Percentiles rank a stretch among this genome's conserved stretches.
These are phyloP conservation scores for Phodopus roborovskii DNA, from an alignment of 2,113 vertebrate species.

Conservation along the genomic window DNA sequence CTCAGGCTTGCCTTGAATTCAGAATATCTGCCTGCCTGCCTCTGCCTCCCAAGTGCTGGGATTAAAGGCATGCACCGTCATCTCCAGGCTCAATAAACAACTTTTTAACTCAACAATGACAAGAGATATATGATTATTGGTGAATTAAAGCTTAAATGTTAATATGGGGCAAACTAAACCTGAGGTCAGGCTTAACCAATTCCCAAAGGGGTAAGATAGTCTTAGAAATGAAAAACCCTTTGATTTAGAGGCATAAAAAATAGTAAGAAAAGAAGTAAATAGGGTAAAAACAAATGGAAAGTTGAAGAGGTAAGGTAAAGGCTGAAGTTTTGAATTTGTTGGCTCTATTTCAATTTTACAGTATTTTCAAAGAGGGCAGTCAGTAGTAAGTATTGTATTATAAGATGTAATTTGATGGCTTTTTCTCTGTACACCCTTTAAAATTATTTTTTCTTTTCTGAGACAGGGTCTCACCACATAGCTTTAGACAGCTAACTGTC, in stretches of 20 bases:
- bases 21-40: no score
- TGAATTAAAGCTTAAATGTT: background rate
- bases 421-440: background rate
- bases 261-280: background rate
- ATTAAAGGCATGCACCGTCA: background rate
- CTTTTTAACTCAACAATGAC: background rate
- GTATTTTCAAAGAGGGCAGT: constrained; percentile 25
- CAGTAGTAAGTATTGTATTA: constrained; percentile 4
- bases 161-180: background rate
- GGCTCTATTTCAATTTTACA: constrained; percentile 16
- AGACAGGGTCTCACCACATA: background rate
- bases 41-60: no score
- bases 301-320: constrained; percentile 33
- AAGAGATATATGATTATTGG: background rate
- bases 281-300: background rate
- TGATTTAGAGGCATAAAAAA: background rate
- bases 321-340: background rate
- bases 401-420: background rate
- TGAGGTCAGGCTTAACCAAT: background rate
- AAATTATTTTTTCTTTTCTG: background rate
- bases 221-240: constrained; percentile 37
- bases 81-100: background rate
- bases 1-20: background rate
- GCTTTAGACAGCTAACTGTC: background rate
- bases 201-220: background rate